These are phyloP conservation scores for Cyrtonyx montezumae DNA, from an alignment of 2,113 vertebrate species.

Conservation along the genomic window DNA sequence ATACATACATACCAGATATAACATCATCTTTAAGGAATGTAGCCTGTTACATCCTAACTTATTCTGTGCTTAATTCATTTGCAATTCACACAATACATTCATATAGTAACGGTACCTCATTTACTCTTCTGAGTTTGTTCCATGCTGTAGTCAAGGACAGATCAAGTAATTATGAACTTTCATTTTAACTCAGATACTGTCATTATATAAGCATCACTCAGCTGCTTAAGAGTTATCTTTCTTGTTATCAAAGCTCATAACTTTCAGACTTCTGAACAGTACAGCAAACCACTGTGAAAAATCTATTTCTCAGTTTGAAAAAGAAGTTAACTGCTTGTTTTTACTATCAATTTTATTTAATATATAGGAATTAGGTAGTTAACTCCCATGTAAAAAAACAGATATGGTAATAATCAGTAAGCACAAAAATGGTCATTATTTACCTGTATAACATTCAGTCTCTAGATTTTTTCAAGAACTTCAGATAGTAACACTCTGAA, in stretches of 20 bases:
- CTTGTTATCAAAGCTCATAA: conserved; percentile 32
- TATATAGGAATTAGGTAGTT: conserved; percentile 36
- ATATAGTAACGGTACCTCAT: conserved; percentile 54
- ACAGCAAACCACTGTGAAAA: conserved; percentile 59
- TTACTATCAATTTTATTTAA: conserved; percentile 2
- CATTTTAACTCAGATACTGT: conserved; percentile 21
- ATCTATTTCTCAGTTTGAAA: conserved; percentile 15
- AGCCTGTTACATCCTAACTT: conserved; percentile 52
- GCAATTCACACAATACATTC: conserved; percentile 76
- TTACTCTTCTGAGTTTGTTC: conserved; percentile 44
- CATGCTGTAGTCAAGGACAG: conserved; percentile 23
- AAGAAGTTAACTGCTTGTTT: neutral
- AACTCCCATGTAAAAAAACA: conserved; percentile 58
- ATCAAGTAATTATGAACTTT: conserved; percentile 19
- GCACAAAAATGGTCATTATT: conserved; percentile 27
- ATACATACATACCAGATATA: neutral
- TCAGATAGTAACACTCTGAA: conserved; percentile 19
- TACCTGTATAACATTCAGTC: conserved; percentile 17
- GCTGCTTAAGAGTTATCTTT: neutral
- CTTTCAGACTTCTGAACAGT: conserved; percentile 43
- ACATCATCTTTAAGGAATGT: conserved; percentile 44
- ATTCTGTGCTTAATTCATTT: conserved; percentile 79
- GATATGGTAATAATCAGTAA: conserved; percentile 37
- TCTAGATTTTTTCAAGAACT: neutral
- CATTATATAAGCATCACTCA: neutral